These are phyloP conservation scores for Nasonia giraulti DNA, from an alignment of 1,140 invertebrate species.

Conservation along the genomic window DNA sequence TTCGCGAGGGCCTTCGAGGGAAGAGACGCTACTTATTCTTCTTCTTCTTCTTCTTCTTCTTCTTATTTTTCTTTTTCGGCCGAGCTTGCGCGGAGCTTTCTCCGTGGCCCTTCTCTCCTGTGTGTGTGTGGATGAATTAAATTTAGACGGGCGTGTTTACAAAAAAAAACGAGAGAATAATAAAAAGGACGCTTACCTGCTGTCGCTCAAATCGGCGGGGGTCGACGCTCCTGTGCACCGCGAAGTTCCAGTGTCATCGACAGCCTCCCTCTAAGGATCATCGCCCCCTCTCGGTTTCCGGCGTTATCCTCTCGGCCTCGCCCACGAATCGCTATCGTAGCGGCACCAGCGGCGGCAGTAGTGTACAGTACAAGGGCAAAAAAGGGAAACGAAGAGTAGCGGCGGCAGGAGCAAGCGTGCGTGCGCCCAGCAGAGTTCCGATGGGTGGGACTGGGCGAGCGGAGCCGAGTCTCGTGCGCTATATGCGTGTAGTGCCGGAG, in stretches of 20 bases:
- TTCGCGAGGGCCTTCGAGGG: background rate
- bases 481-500: background rate
- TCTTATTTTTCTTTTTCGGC: background rate
- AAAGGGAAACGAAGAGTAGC: background rate
- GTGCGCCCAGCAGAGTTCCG: constrained; percentile 40
- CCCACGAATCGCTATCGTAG: background rate
- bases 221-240: background rate
- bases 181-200: background rate
- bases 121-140: background rate
- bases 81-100: background rate
- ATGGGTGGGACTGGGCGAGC: constrained; percentile 52
- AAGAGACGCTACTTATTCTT: background rate
- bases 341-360: background rate
- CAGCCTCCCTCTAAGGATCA: constrained; percentile 15
- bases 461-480: background rate
- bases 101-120: background rate
- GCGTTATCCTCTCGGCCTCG: background rate
- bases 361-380: background rate
- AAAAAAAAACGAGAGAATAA: background rate
- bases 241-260: background rate
- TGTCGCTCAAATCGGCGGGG: constrained; percentile 13
- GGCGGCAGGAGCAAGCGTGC: constrained; percentile 2
- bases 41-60: background rate
- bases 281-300: background rate
- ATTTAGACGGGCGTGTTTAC: background rate